phyloP scores from a whole-genome alignment of 2,797 vertebrate species.

The Eulemur albifrons region DNA sequence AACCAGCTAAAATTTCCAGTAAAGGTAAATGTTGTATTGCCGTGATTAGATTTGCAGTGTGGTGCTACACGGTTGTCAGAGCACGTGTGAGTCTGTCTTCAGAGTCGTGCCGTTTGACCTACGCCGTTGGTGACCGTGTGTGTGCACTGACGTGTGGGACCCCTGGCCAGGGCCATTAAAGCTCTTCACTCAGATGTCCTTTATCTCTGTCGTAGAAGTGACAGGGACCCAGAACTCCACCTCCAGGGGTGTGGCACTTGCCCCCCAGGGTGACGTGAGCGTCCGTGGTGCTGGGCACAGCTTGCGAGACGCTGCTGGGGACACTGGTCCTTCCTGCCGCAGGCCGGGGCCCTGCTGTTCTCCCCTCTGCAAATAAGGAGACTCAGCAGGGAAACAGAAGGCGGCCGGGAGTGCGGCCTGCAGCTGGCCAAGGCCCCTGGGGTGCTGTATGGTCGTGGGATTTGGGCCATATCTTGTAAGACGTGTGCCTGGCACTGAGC shows the following conservation, averaged over 20 bases:
- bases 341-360: neutral
- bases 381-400: neutral
- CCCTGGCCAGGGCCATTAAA: too few species aligned
- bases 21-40: conserved; percentile 86
- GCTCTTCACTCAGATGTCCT: too few species aligned
- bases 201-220: neutral
- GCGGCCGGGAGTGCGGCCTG: rapidly evolving
- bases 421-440: neutral
- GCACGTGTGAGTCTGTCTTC: neutral
- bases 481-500: neutral
- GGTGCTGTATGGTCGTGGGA: neutral
- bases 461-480: neutral
- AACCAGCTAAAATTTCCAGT: conserved; percentile 97
- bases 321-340: neutral
- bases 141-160: neutral
- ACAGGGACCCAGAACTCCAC: neutral
- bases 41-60: neutral
- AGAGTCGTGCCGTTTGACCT: neutral
- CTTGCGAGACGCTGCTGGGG: neutral
- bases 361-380: neutral
- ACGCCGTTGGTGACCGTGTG: rapidly evolving
- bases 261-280: neutral
- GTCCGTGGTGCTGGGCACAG: neutral
- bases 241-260: too few species aligned
- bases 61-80: neutral